Evolutionary conservation across 2,113 vertebrate genomes (phyloP).

Genomic region (Connochaetes taurinus): DNA sequence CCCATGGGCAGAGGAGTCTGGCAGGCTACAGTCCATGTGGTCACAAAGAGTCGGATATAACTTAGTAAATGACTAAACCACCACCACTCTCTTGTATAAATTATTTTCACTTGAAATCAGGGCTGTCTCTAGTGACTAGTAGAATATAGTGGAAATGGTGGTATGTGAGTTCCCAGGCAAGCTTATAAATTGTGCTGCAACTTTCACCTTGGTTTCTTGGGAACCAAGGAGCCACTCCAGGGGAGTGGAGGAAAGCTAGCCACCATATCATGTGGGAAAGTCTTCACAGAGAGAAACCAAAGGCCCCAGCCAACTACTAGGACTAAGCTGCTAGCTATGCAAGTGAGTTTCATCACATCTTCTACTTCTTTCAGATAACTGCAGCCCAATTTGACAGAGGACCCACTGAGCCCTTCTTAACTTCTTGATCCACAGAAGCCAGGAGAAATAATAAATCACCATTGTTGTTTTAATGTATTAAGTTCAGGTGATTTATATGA

Average conservation of each 20-base stretch:
- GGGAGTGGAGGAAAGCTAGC: not conserved
- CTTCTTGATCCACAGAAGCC: not conserved
- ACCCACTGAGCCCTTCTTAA: not conserved
- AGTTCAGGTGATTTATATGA: not conserved
- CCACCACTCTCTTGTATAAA: not conserved
- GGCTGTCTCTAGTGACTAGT: not conserved
- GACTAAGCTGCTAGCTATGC: not conserved
- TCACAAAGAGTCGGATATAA: not conserved
- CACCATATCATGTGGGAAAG: not conserved
- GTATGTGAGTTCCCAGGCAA: not conserved
- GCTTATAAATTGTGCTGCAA: not conserved
- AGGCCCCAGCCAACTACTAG: not conserved
- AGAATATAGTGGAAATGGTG: not conserved
- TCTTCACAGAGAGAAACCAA: not conserved
- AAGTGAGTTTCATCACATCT: not conserved
- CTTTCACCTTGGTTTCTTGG: not conserved
- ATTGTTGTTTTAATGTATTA: not conserved
- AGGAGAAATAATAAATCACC: not conserved
- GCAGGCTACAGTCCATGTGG: not conserved
- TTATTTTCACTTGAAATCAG: not conserved
- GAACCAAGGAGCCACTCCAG: not conserved
- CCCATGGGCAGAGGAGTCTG: not conserved
- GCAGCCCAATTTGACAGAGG: not conserved
- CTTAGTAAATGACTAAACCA: not conserved
- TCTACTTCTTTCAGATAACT: not conserved